phyloP scores from a whole-genome alignment of 2,797 vertebrate genomes.

The Melopsittacus undulatus region DNA sequence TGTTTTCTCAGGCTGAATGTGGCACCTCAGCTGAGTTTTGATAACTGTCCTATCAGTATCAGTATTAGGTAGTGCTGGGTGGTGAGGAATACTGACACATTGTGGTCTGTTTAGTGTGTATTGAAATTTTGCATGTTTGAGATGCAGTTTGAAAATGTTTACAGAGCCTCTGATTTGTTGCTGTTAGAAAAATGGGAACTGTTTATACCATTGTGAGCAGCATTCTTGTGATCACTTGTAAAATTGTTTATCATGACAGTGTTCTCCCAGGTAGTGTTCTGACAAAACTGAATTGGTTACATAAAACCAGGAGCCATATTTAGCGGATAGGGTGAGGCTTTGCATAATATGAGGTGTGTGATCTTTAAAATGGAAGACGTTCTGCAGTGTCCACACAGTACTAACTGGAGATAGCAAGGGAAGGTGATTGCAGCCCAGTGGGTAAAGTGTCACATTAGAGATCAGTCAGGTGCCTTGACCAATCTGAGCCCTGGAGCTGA shows the following conservation, averaged over 20 bases:
- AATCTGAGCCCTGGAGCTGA: neutral
- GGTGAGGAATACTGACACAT: neutral
- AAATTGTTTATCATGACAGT: neutral
- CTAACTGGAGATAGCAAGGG: neutral
- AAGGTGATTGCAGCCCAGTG: neutral
- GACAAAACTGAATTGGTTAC: neutral
- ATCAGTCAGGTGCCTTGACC: neutral
- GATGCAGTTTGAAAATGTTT: neutral
- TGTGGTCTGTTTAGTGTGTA: neutral
- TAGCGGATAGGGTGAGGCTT: neutral
- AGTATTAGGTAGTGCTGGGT: too few relatives aligned
- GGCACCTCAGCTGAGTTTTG: neutral
- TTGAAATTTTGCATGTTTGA: neutral
- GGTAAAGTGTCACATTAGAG: neutral
- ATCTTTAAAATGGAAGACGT: neutral
- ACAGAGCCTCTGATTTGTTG: neutral
- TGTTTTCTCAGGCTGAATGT: neutral
- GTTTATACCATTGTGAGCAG: neutral
- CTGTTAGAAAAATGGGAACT: neutral
- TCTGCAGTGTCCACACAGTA: neutral
- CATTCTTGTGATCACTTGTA: rapidly evolving
- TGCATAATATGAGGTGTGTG: neutral
- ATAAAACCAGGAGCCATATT: neutral
- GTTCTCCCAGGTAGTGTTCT: neutral
- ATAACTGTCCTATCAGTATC: neutral